Evolutionary conservation across 2,888 invertebrate genomes (phyloP).

Genomic region (Siphlonurus alternatus): DNA sequence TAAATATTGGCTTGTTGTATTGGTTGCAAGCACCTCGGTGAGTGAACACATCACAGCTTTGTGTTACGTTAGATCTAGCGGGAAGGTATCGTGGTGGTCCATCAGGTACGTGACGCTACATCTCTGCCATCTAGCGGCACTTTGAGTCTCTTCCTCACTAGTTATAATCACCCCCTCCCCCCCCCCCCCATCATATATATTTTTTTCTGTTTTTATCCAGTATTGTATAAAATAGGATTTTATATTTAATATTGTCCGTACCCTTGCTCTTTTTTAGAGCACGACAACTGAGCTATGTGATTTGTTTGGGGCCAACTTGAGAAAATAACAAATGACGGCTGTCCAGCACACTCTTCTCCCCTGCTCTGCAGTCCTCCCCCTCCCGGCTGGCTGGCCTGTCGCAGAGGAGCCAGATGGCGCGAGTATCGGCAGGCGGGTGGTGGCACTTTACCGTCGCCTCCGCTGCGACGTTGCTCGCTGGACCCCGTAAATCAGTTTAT

Average conservation of each 20-base stretch:
- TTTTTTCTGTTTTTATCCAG: too few species aligned
- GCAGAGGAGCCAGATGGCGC: slow-evolving; percentile 14
- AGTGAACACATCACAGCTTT: neutral
- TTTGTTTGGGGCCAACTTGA: slow-evolving; percentile 16
- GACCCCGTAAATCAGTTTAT: slow-evolving; percentile 19
- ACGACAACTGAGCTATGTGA: slow-evolving; percentile 14
- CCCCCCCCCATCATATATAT: too few species aligned
- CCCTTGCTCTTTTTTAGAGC: neutral
- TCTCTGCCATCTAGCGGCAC: too few species aligned
- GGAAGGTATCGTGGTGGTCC: neutral
- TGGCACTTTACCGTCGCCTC: neutral
- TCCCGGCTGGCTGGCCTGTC: neutral
- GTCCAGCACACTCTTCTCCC: slow-evolving; percentile 13
- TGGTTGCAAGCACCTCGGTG: slow-evolving; percentile 1
- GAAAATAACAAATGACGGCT: slow-evolving; percentile 17
- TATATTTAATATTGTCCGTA: too few species aligned
- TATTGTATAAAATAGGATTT: too few species aligned
- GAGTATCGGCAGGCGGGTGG: slow-evolving; percentile 13
- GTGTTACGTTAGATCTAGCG: neutral
- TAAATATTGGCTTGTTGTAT: slow-evolving; percentile 13
- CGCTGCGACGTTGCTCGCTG: slow-evolving; percentile 7
- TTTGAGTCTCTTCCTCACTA: too few species aligned
- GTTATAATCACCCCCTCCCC: too few species aligned
- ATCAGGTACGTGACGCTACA: slow-evolving; percentile 2
- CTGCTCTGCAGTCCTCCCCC: neutral